Evolutionary conservation across 2,888 invertebrate species (phyloP).

Genomic region (Hydroisotoma schaefferi): DNA sequence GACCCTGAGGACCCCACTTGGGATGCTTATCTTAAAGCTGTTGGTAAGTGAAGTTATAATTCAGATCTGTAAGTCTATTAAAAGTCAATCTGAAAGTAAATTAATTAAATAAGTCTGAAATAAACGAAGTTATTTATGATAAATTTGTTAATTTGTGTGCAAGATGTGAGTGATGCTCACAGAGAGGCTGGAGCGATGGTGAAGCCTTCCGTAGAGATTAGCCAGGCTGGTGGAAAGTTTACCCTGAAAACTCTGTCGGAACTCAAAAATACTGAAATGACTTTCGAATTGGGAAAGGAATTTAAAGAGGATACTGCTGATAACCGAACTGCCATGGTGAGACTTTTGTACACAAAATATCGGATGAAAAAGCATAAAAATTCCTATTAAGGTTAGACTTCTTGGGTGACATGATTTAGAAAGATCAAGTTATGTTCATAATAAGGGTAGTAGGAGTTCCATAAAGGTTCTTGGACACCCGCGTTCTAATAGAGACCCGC

Average conservation of each 20-base stretch:
- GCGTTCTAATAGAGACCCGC: too few species aligned
- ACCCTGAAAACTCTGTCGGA: constrained; percentile 23
- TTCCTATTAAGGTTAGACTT: too few species aligned
- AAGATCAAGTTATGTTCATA: too few species aligned
- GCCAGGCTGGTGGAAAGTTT: constrained; percentile 20
- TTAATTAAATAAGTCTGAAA: too few species aligned
- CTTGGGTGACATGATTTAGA: neutral
- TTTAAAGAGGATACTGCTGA: constrained; percentile 24
- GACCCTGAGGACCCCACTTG: constrained; percentile 23
- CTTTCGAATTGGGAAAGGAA: constrained; percentile 19
- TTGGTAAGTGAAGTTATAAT: constrained; percentile 7
- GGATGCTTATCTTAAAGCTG: constrained; percentile 24
- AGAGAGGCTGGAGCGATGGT: constrained; percentile 26
- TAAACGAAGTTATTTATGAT: neutral
- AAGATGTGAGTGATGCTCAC: constrained; percentile 23
- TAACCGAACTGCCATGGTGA: constrained; percentile 25
- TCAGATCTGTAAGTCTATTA: too few species aligned
- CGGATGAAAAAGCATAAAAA: too few species aligned
- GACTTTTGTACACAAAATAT: too few species aligned
- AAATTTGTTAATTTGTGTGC: neutral
- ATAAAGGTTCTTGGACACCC: too few species aligned
- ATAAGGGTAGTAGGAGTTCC: too few species aligned
- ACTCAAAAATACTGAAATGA: constrained; percentile 25
- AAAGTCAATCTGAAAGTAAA: too few species aligned
- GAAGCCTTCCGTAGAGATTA: constrained; percentile 21